These are phyloP conservation scores for Phenganax stokvisi DNA, from an alignment of 92 coral and sea anemone genomes.

Conservation along the genomic window DNA sequence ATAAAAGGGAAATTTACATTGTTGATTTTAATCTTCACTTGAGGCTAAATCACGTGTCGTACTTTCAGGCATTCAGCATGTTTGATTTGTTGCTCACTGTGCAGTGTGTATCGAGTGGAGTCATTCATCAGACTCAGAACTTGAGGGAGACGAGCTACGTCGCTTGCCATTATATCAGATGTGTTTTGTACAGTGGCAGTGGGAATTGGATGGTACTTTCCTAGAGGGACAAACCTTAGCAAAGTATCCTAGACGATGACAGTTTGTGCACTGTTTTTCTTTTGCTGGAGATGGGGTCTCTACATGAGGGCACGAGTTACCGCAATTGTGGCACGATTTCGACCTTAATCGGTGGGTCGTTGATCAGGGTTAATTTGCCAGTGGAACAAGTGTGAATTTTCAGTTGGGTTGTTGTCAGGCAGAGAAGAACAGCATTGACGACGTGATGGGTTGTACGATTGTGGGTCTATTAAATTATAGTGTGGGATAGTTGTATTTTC, in stretches of 20 bases:
- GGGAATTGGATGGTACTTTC: not conserved
- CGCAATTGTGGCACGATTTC: too few species aligned
- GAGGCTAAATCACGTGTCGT: slow-evolving; percentile 3
- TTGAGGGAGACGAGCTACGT: slow-evolving; percentile 17
- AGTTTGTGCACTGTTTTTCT: not conserved
- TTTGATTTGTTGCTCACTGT: not conserved
- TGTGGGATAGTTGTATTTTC: not conserved
- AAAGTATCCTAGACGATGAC: not conserved
- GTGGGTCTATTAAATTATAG: not conserved
- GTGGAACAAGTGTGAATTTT: too few species aligned
- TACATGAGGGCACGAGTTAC: not conserved
- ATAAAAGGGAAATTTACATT: slow-evolving; percentile 7
- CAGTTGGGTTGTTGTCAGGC: too few species aligned
- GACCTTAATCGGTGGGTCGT: too few species aligned
- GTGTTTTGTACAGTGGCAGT: not conserved
- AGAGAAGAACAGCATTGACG: too few species aligned
- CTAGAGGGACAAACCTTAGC: slow-evolving; percentile 24
- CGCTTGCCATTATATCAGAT: not conserved
- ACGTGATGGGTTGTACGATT: too few species aligned
- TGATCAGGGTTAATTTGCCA: too few species aligned
- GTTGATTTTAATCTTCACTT: slow-evolving; percentile 18
- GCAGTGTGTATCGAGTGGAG: slow-evolving; percentile 16
- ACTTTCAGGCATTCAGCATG: not conserved
- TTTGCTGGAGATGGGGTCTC: not conserved
- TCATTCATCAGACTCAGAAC: slow-evolving; percentile 28